These are phyloP conservation scores for Reticulitermes speratus DNA, from an alignment of 1,140 invertebrate genomes.

Conservation along the genomic window DNA sequence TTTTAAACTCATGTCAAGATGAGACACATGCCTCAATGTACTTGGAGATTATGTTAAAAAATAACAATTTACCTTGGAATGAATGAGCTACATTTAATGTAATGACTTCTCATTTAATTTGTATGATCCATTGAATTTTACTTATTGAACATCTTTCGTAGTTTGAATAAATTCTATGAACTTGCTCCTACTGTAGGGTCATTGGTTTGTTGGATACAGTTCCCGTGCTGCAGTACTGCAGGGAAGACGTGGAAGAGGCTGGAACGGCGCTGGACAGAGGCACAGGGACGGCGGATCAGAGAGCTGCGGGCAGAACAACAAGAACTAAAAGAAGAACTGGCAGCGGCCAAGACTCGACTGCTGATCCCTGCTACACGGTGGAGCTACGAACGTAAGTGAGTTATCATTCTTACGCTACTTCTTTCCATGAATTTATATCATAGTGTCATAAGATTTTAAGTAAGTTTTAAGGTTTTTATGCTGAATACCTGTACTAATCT, in stretches of 20 bases:
- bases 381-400: slow-evolving; percentile 60
- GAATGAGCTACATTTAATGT: too few relatives aligned
- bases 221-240: slow-evolving; percentile 51
- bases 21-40: too few relatives aligned
- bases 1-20: too few relatives aligned
- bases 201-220: slow-evolving; percentile 27
- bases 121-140: too few relatives aligned
- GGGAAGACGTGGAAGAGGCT: slow-evolving; percentile 57
- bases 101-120: too few relatives aligned
- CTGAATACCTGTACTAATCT: too few relatives aligned
- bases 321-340: slow-evolving; percentile 54
- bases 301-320: slow-evolving; percentile 54
- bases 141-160: too few relatives aligned
- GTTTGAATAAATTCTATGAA: neutral
- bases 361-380: slow-evolving; percentile 56
- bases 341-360: slow-evolving; percentile 49
- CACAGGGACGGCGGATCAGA: slow-evolving; percentile 52
- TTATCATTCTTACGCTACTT: slow-evolving; percentile 18
- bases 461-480: too few relatives aligned
- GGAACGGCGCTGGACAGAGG: slow-evolving; percentile 52
- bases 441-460: too few relatives aligned
- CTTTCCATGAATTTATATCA: slow-evolving; percentile 41
- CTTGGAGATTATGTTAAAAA: too few relatives aligned
- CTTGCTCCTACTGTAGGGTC: neutral
- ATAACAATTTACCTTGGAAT: too few relatives aligned